These are phyloP conservation scores for Hassar affinis DNA, from an alignment of 2,113 vertebrate species.

Conservation along the genomic window DNA sequence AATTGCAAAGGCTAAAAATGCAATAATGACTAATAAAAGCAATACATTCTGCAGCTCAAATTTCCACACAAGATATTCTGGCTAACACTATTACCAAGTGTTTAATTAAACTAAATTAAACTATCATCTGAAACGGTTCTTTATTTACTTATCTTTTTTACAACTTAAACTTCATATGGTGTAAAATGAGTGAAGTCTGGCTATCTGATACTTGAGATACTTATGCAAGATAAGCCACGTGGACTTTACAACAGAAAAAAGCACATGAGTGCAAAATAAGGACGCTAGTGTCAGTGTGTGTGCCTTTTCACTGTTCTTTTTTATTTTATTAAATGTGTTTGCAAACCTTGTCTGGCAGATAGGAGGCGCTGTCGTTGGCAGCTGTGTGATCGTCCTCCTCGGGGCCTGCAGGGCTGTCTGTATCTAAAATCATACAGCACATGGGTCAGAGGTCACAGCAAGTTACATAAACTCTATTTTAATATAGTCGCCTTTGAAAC, in stretches of 20 bases:
- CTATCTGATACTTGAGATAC: neutral
- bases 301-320: neutral
- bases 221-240: neutral
- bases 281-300: neutral
- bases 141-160: no score
- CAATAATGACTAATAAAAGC: neutral
- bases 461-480: neutral
- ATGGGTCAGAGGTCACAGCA: slow-evolving; percentile 18
- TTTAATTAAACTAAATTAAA: neutral
- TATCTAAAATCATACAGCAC: slow-evolving; percentile 51
- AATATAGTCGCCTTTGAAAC: neutral
- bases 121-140: neutral
- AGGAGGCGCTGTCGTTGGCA: slow-evolving; percentile 64
- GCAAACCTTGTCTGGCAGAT: slow-evolving; percentile 65
- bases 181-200: neutral
- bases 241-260: neutral
- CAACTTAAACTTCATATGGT: neutral
- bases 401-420: slow-evolving; percentile 65
- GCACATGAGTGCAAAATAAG: neutral
- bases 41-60: neutral
- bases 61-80: neutral
- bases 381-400: slow-evolving; percentile 70
- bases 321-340: slow-evolving; percentile 2
- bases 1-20: neutral
- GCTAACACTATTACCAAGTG: neutral